phyloP scores from a whole-genome alignment of 2,888 invertebrate genomes.

The Aleiodes leptofemur region DNA sequence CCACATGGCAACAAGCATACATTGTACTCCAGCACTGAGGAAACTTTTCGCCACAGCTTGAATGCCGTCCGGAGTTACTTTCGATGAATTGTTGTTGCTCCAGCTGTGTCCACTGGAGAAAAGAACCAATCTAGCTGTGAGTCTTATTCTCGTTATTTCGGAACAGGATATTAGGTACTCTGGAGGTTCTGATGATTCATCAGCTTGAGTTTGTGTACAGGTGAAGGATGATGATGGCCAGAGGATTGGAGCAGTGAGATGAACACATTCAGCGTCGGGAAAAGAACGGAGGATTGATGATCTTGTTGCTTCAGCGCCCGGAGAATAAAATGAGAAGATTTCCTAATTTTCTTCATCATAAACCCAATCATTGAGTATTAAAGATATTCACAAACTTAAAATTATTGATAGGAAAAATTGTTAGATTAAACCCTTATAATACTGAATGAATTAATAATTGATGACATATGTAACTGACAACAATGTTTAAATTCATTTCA shows the following conservation, averaged over 20 bases:
- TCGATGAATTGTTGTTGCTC: constrained; percentile 63
- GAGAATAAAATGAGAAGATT: constrained; percentile 34
- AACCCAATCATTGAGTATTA: no score
- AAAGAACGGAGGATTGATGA: constrained; percentile 89
- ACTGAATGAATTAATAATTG: no score
- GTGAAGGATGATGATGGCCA: constrained; percentile 82
- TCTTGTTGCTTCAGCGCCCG: constrained; percentile 85
- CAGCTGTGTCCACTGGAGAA: constrained; percentile 76
- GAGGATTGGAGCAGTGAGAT: constrained; percentile 94
- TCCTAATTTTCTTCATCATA: no score
- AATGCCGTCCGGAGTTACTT: constrained; percentile 79
- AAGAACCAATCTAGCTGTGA: constrained; percentile 91
- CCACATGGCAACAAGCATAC: constrained; percentile 95
- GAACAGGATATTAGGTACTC: constrained; percentile 85
- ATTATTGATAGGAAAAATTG: no score
- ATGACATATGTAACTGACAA: no score
- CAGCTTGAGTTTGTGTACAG: constrained; percentile 68
- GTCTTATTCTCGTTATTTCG: constrained; percentile 88
- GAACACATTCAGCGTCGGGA: constrained; percentile 92
- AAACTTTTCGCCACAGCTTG: constrained; percentile 85
- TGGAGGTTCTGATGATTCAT: constrained; percentile 67
- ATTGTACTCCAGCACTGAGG: constrained; percentile 92
- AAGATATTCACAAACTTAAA: no score
- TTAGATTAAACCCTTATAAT: no score
- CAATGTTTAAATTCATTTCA: no score